A percentile compares a stretch with the other conserved stretches of the same genome.
phyloP scores from a whole-genome alignment of 2,797 vertebrate genomes.

The Chaetodon trifasciatus region DNA sequence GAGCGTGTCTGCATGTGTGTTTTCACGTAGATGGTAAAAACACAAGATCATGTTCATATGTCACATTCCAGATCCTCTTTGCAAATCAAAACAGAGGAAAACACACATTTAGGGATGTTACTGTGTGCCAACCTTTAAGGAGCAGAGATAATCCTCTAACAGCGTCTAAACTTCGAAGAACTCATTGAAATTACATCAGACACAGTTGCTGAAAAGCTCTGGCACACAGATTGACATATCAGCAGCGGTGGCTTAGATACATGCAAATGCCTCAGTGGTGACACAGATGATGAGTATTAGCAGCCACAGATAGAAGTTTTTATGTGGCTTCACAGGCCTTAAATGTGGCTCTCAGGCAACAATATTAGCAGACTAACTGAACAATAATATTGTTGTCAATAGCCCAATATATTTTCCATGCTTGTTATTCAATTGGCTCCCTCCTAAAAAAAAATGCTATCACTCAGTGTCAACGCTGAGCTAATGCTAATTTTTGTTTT shows the following conservation, averaged over 20 bases:
- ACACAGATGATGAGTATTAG: not conserved
- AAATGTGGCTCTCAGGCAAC: not conserved
- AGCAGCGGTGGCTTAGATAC: not conserved
- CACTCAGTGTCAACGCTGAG: not conserved
- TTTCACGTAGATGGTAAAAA: constrained; percentile 59
- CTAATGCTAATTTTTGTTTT: not conserved
- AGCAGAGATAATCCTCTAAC: not conserved
- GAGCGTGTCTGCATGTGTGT: constrained; percentile 37
- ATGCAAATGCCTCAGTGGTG: not conserved
- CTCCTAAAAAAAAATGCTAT: too few species aligned
- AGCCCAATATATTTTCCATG: not conserved
- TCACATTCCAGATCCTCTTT: constrained; percentile 66
- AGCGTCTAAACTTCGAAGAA: not conserved
- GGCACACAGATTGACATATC: not conserved
- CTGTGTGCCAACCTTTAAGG: not conserved
- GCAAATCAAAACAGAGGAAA: constrained; percentile 43
- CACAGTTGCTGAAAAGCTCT: not conserved
- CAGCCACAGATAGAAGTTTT: not conserved
- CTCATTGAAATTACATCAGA: not conserved
- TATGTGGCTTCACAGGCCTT: constrained; percentile 1
- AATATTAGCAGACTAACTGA: not conserved
- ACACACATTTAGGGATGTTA: not conserved
- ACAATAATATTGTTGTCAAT: not conserved
- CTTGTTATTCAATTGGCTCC: not conserved
- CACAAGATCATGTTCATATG: constrained; percentile 68